Conservation (phyloP, 1,140 invertebrate genomes). For the Halesus radiatus region DNA sequence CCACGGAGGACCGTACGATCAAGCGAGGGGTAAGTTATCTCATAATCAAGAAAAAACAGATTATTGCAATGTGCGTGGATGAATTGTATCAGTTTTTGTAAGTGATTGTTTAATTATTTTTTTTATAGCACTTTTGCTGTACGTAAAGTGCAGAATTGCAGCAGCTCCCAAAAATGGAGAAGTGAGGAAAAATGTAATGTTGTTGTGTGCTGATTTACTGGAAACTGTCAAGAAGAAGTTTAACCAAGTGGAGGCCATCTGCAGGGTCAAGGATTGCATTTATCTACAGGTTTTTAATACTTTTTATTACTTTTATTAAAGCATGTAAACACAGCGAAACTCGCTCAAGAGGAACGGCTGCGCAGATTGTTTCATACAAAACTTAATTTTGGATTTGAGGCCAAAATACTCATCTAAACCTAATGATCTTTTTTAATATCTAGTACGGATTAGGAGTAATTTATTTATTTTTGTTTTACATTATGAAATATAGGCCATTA, state of each 20-base stretch:
- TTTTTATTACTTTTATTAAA: background rate
- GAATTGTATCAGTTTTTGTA: too few relatives aligned
- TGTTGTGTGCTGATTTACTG: constrained; percentile 77
- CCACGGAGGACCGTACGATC: constrained; percentile 86
- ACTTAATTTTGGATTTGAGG: too few relatives aligned
- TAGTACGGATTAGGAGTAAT: too few relatives aligned
- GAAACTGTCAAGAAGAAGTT: constrained; percentile 78
- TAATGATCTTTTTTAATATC: too few relatives aligned
- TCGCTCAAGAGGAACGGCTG: too few relatives aligned
- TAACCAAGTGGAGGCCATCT: constrained; percentile 80
- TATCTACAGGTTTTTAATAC: constrained; percentile 73
- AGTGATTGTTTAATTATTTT: background rate
- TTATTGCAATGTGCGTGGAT: constrained; percentile 48
- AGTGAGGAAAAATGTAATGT: constrained; percentile 70
- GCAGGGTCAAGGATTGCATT: constrained; percentile 79
- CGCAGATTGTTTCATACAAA: too few relatives aligned
- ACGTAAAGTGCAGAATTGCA: constrained; percentile 78
- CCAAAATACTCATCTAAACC: too few relatives aligned
- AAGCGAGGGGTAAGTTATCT: constrained; percentile 72
- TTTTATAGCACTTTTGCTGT: constrained; percentile 70
- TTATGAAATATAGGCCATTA: too few relatives aligned
- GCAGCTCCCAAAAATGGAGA: constrained; percentile 70
- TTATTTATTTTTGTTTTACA: too few relatives aligned
- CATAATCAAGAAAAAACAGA: constrained; percentile 37
- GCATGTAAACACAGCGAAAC: too few relatives aligned